Evolutionary conservation across 2,888 invertebrate species (phyloP), one percentile per base, ranked within the genome.

Genomic region (Scaptomyza cyrtandrae): DNA sequence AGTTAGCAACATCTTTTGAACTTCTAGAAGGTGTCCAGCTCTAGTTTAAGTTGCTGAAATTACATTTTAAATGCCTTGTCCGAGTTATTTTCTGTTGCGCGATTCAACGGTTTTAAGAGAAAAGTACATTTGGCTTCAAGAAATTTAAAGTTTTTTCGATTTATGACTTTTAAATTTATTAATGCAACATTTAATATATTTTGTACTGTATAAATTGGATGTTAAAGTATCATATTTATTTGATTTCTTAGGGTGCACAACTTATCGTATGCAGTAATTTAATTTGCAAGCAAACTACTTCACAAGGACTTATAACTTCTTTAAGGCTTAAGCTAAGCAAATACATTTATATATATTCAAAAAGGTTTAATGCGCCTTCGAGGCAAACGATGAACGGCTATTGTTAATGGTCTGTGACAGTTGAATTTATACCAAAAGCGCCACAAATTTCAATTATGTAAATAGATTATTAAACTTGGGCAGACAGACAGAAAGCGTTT

Each of bases 381-480:
- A n/a, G n/a, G n/a, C n/a, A n/a, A n/a, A n/a, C n/a, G n/a, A n/a
- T n/a, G n/a, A 37, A 16, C 10, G 11, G 61, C 39, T 13, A 35
- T 14, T 37, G 37, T 19, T 19, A n/a, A n/a, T n/a, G n/a, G n/a
- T 29, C 6, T 37, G 29, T 27, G 52, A 39, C 58, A 57, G 52
- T 45, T 52, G 45, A 61, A 57, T 66, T 58, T 48, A 35, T 37
- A 46, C 50, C 14, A 41, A 65, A 53, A 59, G 63, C 69, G 54
- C 54, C 52, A 54, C 53, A 75, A 65, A 69, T 69, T 69, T 58
- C 33, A 71, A 63, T 80, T 71, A 73, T 65, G 53, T 44, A 46
- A 64, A 70, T 71, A 66, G 61, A 81, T 79, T 61, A 76, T 78
- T 75, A 80, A 75, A 75, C 75, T 67, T 60, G 50, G 7, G 46